phyloP scores from a whole-genome alignment of 2,797 vertebrate genomes.

The Zonotrichia albicollis region DNA sequence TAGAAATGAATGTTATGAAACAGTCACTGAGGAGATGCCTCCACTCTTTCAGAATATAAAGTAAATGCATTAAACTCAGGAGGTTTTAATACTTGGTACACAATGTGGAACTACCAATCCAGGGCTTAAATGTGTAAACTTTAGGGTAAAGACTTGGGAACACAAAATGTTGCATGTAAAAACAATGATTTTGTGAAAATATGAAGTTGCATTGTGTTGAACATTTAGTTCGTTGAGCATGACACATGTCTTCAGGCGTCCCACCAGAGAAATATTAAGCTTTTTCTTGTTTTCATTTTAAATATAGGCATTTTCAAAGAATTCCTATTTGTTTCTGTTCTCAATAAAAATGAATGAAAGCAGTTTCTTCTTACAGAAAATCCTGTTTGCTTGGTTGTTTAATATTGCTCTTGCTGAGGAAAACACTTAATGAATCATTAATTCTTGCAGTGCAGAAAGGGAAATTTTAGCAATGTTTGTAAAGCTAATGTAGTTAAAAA shows the following conservation, averaged over 20 bases:
- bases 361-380: background rate
- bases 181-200: background rate
- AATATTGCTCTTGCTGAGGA: background rate
- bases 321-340: accelerated
- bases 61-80: background rate
- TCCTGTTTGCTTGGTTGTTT: background rate
- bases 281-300: background rate
- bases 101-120: background rate
- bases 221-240: background rate
- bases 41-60: background rate
- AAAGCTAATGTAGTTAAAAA: background rate
- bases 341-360: background rate
- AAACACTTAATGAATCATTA: background rate
- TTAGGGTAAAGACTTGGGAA: background rate
- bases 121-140: background rate
- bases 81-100: background rate
- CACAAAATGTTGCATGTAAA: background rate
- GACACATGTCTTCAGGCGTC: background rate
- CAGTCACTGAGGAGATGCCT: background rate
- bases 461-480: background rate
- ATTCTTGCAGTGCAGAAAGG: background rate
- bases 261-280: background rate
- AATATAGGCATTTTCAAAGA: background rate
- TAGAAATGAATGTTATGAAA: background rate
- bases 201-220: background rate